Evolutionary conservation across 2,888 invertebrate species (phyloP).

Genomic region (Philereme transversata): DNA sequence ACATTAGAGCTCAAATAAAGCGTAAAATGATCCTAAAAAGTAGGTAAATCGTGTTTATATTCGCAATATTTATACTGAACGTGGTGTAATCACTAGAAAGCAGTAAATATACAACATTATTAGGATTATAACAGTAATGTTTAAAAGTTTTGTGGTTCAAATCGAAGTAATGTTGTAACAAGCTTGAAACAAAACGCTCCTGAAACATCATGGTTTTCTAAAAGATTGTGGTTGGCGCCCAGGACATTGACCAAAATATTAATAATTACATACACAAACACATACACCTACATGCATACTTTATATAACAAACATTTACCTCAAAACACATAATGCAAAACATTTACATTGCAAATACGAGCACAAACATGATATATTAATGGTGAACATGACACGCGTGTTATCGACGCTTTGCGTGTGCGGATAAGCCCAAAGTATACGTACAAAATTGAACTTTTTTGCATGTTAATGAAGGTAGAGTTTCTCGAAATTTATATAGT

Average conservation of each 20-base stretch:
- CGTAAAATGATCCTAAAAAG: no score
- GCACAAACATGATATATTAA: conserved; percentile 34
- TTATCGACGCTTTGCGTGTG: conserved; percentile 34
- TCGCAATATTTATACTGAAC: no score
- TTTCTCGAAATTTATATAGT: conserved; percentile 9
- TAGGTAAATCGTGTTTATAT: no score
- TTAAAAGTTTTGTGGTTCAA: no score
- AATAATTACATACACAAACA: not conserved
- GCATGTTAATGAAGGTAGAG: conserved; percentile 7
- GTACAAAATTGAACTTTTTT: conserved; percentile 28
- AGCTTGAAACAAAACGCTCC: no score
- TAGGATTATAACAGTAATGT: no score
- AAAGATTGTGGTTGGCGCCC: no score
- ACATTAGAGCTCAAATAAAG: no score
- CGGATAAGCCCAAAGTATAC: conserved; percentile 16
- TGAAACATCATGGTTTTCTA: no score
- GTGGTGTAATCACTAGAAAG: no score
- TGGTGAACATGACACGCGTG: conserved; percentile 41
- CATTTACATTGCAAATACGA: conserved; percentile 36
- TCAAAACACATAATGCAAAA: conserved; percentile 30
- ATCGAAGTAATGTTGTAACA: no score
- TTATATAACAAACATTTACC: not conserved
- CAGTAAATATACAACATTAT: no score
- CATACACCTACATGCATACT: not conserved
- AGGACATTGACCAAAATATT: not conserved